These are phyloP conservation scores for Ophiothrix spiculata DNA, from an alignment of 35 echinoderm and acorn worm species.

Conservation along the genomic window DNA sequence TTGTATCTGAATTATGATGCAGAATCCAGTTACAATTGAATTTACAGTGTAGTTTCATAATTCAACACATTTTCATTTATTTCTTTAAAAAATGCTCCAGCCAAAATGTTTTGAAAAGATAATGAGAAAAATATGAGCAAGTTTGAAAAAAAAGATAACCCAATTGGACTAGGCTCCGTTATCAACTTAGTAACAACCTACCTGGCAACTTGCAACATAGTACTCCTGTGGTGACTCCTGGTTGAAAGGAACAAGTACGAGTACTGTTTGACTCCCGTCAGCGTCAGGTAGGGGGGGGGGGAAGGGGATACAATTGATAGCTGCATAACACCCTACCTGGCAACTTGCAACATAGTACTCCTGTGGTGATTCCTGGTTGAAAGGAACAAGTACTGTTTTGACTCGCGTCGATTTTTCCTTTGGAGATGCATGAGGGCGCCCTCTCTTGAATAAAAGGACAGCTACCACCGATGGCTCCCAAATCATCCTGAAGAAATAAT, in stretches of 20 bases:
- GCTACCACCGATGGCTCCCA: conserved; percentile 71
- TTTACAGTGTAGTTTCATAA: too few relatives aligned
- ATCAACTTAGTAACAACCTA: too few relatives aligned
- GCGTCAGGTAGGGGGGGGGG: conserved; percentile 59
- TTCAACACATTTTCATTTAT: too few relatives aligned
- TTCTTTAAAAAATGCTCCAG: too few relatives aligned
- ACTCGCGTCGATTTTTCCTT: conserved; percentile 78
- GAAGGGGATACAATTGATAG: too few relatives aligned
- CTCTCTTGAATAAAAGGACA: conserved; percentile 69
- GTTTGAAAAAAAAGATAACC: too few relatives aligned
- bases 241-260: conserved; percentile 66
- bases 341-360: conserved; percentile 91
- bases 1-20: too few relatives aligned
- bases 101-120: too few relatives aligned
- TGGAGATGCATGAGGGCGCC: conserved; percentile 74
- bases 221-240: conserved; percentile 68
- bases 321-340: too few relatives aligned
- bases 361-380: conserved; percentile 58
- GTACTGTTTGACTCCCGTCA: conserved; percentile 67
- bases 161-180: conserved; percentile 67
- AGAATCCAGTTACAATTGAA: too few relatives aligned
- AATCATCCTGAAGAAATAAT: conserved; percentile 69
- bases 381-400: conserved; percentile 71
- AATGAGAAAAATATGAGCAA: too few relatives aligned
- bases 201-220: too few relatives aligned